Percentiles rank a stretch among this genome's conserved stretches.
phyloP scores from a whole-genome alignment of 2,888 invertebrate species.

The Lymantria dispar region DNA sequence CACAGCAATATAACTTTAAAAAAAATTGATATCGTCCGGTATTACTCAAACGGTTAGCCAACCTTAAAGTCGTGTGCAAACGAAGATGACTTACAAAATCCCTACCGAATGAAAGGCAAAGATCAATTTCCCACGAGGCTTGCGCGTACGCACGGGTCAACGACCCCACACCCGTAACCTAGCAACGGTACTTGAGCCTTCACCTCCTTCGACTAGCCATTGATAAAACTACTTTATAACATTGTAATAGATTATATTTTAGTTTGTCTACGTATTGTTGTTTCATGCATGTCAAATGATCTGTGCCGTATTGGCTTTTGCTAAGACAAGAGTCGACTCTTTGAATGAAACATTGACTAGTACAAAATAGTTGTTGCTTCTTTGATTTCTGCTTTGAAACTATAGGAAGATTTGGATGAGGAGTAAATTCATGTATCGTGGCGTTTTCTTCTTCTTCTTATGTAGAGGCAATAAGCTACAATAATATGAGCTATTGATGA shows the following conservation, averaged over 20 bases:
- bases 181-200: conserved; percentile 60
- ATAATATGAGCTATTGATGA: no score
- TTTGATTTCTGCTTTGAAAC: no score
- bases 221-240: conserved; percentile 9
- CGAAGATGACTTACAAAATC: conserved; percentile 38
- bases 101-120: conserved; percentile 43
- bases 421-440: no score
- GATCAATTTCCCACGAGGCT: conserved; percentile 29
- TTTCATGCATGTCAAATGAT: conserved; percentile 18
- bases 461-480: no score
- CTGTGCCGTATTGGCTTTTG: neutral
- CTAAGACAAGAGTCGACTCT: neutral
- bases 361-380: no score
- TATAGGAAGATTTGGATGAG: no score
- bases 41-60: neutral
- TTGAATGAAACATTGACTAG: neutral
- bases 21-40: neutral
- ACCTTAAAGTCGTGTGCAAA: neutral
- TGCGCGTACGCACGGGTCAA: conserved; percentile 57
- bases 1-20: no score
- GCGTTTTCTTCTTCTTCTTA: no score
- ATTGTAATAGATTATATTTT: conserved; percentile 11
- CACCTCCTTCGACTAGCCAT: conserved; percentile 39
- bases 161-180: conserved; percentile 51
- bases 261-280: conserved; percentile 3